phyloP scores from a whole-genome alignment of 2,797 vertebrate genomes.

The Sylvia borin region DNA sequence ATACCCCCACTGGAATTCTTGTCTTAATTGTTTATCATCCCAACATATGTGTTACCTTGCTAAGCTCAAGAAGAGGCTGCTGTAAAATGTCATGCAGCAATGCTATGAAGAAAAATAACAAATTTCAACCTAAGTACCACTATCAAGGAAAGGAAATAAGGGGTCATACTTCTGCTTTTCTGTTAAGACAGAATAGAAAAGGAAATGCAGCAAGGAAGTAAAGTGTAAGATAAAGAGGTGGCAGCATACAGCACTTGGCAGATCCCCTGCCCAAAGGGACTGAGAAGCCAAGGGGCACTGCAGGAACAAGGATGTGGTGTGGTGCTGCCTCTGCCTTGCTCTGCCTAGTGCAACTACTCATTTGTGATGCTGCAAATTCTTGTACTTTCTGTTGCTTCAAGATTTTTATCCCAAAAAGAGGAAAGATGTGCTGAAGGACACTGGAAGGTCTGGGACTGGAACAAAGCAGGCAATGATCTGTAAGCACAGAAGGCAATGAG shows the following conservation, averaged over 20 bases:
- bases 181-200: not conserved
- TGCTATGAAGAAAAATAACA: not conserved
- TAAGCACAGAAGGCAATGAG: not conserved
- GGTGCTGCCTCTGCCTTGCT: not conserved
- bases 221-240: not conserved
- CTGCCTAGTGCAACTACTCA: not conserved
- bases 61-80: not conserved
- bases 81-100: not conserved
- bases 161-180: not conserved
- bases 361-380: not conserved
- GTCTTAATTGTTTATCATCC: not conserved
- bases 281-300: constrained; percentile 16
- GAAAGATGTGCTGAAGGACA: not conserved
- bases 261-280: not conserved
- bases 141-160: not conserved
- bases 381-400: not conserved
- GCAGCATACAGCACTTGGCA: not conserved
- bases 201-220: not conserved
- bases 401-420: not conserved
- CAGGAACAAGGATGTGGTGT: not conserved
- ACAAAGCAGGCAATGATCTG: not conserved
- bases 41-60: not conserved
- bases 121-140: not conserved
- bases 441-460: not conserved
- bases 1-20: not conserved